These are phyloP conservation scores for Itoplectis maculator DNA, from an alignment of 2,888 invertebrate genomes.

Conservation along the genomic window DNA sequence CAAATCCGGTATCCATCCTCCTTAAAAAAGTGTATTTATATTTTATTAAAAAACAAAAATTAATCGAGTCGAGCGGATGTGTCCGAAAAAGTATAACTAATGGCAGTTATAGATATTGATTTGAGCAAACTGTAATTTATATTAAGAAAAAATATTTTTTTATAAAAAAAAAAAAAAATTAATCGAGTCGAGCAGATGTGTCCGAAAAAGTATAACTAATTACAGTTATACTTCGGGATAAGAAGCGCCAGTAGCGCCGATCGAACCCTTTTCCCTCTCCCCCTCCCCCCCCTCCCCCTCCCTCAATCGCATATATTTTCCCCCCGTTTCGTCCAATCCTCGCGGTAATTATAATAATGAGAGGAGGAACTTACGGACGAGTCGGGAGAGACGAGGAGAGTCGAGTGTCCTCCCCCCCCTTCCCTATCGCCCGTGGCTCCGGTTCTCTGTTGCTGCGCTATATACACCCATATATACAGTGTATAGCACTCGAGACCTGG, in stretches of 20 bases:
- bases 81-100: too few species aligned
- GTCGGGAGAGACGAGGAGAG: neutral
- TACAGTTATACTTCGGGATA: neutral
- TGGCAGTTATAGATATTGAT: too few species aligned
- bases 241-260: neutral
- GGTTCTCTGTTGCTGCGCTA: neutral
- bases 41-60: too few species aligned
- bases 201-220: slow-evolving; percentile 17
- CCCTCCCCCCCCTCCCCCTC: neutral
- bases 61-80: too few species aligned
- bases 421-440: slow-evolving; percentile 1
- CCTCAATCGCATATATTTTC: neutral
- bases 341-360: slow-evolving; percentile 39
- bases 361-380: slow-evolving; percentile 22
- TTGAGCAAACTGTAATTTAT: too few species aligned
- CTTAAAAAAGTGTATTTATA: too few species aligned
- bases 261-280: neutral
- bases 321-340: slow-evolving; percentile 20
- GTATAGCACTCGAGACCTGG: slow-evolving; percentile 6
- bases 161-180: too few species aligned
- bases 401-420: slow-evolving; percentile 25
- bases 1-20: too few species aligned
- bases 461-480: neutral
- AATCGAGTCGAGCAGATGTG: neutral
- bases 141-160: too few species aligned